Evolutionary conservation across 2,888 invertebrate species (phyloP).

Genomic region (Drosophila birchii): DNA sequence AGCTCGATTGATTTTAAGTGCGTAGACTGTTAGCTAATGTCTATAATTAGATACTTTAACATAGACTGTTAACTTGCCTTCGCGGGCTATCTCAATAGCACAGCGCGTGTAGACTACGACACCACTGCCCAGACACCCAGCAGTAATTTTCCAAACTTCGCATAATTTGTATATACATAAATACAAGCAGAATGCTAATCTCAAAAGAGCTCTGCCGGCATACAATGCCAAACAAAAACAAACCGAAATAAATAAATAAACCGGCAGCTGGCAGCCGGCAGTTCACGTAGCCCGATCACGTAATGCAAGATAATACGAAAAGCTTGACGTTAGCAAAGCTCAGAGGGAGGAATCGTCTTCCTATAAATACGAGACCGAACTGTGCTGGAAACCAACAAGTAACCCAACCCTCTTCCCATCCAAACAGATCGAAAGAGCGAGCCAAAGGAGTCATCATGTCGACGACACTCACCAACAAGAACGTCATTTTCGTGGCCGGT

Average conservation of each 20-base stretch:
- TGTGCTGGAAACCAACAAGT: constrained; percentile 28
- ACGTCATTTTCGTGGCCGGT: constrained; percentile 78
- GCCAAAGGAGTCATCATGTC: constrained; percentile 50
- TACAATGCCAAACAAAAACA: constrained; percentile 34
- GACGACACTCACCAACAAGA: constrained; percentile 63
- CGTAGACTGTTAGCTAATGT: constrained; percentile 17
- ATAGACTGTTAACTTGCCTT: constrained; percentile 21
- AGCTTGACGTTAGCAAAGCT: constrained; percentile 36
- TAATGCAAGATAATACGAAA: constrained; percentile 31
- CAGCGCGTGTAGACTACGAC: constrained; percentile 37
- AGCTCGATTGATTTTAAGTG: background rate
- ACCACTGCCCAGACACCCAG: constrained; percentile 15
- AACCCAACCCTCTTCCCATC: constrained; percentile 22
- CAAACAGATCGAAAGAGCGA: constrained; percentile 44
- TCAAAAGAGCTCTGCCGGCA: constrained; percentile 26
- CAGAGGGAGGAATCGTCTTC: constrained; percentile 4
- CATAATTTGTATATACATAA: constrained; percentile 24
- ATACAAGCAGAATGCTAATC: constrained; percentile 23
- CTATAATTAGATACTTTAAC: constrained; percentile 18
- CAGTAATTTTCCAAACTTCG: constrained; percentile 45
- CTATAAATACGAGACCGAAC: constrained; percentile 59
- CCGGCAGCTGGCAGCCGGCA: background rate
- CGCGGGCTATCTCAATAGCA: constrained; percentile 14
- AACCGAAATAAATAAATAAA: constrained; percentile 39
- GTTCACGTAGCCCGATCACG: constrained; percentile 9